Base-by-base conservation (phyloP, 2,888 invertebrate genomes). In the Drosophila lacicola region DNA sequence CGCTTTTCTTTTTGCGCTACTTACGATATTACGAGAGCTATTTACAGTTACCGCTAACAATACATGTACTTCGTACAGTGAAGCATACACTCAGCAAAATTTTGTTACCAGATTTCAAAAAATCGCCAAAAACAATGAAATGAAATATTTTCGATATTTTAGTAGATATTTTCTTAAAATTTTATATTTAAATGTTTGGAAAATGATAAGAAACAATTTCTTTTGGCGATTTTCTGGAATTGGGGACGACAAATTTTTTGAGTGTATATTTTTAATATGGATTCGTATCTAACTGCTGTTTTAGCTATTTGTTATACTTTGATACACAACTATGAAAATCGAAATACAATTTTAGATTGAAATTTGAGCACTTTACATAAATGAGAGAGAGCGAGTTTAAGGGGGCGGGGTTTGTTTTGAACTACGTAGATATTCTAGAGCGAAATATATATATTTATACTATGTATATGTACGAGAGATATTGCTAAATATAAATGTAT, bases 31-130 rank as follows among this genome's bases (percentile, higher is more conserved):
- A 64, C 56, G 42, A 47, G 42, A 47, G 14, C 13, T 56, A 72
- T 71, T 44, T 72, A 78, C 60, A 77, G 14, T 55, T 74, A 70
- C 45, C 25, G 51, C 66, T 72, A 72, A 46, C 39, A 51, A 36
- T 66, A 60, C 66, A 44, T 46, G 54, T 73, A 53, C 55, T 42
- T 60, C 70, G 36, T 47, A 55, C 34, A 56, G 37, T 46, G 37
- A 33, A 50, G 37, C 17, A 39, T 37, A 37, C 29, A 29, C 29
- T 29, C 29, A 29, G 3, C 29, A 29, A 29, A 29, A 29, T 29
- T 8, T 29, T 29, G 29, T 1, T 29, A 8, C 29, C 8, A 29
- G 8, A 29, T 29, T 29, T 2, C 8, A 25, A 2, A 25, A 8
- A 25, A 25, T 25, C 25, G 25, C 6, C 25, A 25, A 25, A 25